Evolutionary conservation across 1,140 invertebrate species (phyloP).

Genomic region (Daktulosphaira vitifoliae): DNA sequence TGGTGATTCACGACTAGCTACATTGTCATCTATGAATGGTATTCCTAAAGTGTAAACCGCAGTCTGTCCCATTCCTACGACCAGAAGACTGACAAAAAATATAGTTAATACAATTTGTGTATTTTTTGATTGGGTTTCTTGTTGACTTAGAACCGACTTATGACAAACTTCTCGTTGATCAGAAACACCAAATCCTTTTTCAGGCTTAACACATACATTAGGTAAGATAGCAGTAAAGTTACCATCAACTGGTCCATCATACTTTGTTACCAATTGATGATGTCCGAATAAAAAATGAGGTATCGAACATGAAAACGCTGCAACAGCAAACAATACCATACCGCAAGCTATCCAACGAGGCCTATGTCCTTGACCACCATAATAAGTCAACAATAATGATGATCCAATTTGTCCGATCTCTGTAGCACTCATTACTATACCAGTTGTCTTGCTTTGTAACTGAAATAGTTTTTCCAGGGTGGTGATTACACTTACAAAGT

Average conservation of each 20-base stretch:
- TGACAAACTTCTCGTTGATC: not conserved
- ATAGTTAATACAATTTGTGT: slow-evolving; percentile 70
- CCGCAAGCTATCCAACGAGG: slow-evolving; percentile 94
- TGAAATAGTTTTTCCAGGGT: slow-evolving; percentile 94
- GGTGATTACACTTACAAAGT: slow-evolving; percentile 92
- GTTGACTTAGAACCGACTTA: slow-evolving; percentile 42
- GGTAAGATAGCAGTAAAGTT: not conserved
- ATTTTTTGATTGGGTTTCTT: slow-evolving; percentile 61
- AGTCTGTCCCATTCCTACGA: slow-evolving; percentile 86
- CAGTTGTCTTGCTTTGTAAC: slow-evolving; percentile 89
- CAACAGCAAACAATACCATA: slow-evolving; percentile 79
- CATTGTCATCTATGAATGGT: slow-evolving; percentile 89
- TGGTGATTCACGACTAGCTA: slow-evolving; percentile 82
- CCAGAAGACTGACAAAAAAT: slow-evolving; percentile 76
- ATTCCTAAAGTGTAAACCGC: slow-evolving; percentile 88
- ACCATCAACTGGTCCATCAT: not conserved
- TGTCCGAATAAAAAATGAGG: slow-evolving; percentile 73
- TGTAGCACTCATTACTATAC: slow-evolving; percentile 84
- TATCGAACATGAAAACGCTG: slow-evolving; percentile 76
- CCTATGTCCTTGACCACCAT: slow-evolving; percentile 84
- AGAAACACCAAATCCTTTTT: not conserved
- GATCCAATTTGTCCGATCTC: slow-evolving; percentile 91
- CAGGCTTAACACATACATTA: slow-evolving; percentile 12
- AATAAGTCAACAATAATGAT: slow-evolving; percentile 81
- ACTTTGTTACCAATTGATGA: slow-evolving; percentile 47